These are phyloP conservation scores for Diadophis punctatus DNA, from an alignment of 2,113 vertebrate genomes.

Conservation along the genomic window DNA sequence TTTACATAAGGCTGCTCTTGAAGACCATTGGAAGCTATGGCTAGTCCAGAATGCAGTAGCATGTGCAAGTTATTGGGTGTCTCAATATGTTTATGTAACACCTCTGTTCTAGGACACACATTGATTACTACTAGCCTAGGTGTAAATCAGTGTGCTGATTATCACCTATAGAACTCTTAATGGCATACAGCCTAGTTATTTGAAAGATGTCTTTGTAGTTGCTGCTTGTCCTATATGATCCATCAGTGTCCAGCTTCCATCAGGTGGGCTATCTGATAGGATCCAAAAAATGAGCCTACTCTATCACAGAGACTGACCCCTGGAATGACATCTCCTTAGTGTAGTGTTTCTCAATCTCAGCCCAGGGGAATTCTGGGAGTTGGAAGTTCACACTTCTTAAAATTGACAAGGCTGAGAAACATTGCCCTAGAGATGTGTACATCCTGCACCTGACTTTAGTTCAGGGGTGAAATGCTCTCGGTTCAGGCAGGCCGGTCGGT, in stretches of 20 bases:
- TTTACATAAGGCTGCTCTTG: not conserved
- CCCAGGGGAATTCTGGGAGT: too few relatives aligned
- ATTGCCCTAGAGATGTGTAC: not conserved
- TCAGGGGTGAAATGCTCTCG: too few relatives aligned
- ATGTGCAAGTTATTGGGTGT: not conserved
- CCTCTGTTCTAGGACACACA: not conserved
- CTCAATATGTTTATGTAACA: not conserved
- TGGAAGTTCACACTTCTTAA: too few relatives aligned
- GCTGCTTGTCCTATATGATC: not conserved
- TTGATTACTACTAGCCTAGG: not conserved
- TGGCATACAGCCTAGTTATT: not conserved
- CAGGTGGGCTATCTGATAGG: not conserved
- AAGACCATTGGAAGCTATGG: not conserved
- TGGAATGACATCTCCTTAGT: not conserved
- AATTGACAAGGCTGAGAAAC: too few relatives aligned
- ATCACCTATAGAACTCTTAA: not conserved
- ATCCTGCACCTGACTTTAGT: not conserved
- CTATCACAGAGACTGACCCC: not conserved
- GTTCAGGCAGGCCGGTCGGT: too few relatives aligned
- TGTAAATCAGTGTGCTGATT: not conserved
- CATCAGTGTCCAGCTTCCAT: not conserved
- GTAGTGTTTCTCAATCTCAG: too few relatives aligned
- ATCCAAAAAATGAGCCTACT: not conserved
- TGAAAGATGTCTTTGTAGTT: not conserved
- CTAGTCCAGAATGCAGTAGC: not conserved